Percentiles rank a stretch among this genome's conserved stretches.
Evolutionary conservation across 2,113 vertebrate genomes (phyloP).

Genomic region (Melanotaenia duboulayi): DNA sequence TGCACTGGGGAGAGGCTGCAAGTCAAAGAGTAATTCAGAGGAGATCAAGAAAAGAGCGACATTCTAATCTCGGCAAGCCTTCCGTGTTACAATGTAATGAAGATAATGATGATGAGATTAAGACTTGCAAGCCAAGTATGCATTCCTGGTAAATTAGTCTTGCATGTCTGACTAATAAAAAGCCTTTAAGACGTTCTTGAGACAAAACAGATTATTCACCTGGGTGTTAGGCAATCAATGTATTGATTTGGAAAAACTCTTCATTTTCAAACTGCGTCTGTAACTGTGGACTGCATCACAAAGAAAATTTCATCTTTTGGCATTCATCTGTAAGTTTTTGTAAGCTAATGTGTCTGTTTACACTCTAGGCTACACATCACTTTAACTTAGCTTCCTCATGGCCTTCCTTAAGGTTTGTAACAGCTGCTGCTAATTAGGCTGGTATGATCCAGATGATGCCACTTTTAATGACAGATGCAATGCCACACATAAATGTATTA

Average conservation of each 20-base stretch:
- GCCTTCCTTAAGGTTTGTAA: slow-evolving; percentile 38
- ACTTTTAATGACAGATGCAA: slow-evolving; percentile 21
- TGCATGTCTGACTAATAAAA: slow-evolving; percentile 10
- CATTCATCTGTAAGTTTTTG: slow-evolving; percentile 12
- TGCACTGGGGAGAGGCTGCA: not conserved
- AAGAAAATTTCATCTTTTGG: slow-evolving; percentile 25
- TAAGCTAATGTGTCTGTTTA: slow-evolving; percentile 34
- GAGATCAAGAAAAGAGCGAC: not conserved
- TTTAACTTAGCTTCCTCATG: slow-evolving; percentile 18
- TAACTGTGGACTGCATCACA: slow-evolving; percentile 49
- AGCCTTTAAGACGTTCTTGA: slow-evolving; percentile 36
- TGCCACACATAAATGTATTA: slow-evolving; percentile 28
- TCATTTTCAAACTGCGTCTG: slow-evolving; percentile 39
- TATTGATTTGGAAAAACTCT: slow-evolving; percentile 40
- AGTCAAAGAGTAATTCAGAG: slow-evolving; percentile 24
- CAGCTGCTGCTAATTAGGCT: slow-evolving; percentile 2
- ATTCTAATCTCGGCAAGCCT: slow-evolving; percentile 5
- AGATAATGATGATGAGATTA: slow-evolving; percentile 33
- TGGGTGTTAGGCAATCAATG: slow-evolving; percentile 43
- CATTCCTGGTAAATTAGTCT: slow-evolving; percentile 27
- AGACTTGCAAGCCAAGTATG: slow-evolving; percentile 15
- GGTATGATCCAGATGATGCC: slow-evolving; percentile 21
- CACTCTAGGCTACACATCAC: slow-evolving; percentile 32
- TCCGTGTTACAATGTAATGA: slow-evolving; percentile 17
- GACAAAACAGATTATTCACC: slow-evolving; percentile 40